Evolutionary conservation across 2,888 invertebrate genomes (phyloP).

Genomic region (Athetis lepigone): DNA sequence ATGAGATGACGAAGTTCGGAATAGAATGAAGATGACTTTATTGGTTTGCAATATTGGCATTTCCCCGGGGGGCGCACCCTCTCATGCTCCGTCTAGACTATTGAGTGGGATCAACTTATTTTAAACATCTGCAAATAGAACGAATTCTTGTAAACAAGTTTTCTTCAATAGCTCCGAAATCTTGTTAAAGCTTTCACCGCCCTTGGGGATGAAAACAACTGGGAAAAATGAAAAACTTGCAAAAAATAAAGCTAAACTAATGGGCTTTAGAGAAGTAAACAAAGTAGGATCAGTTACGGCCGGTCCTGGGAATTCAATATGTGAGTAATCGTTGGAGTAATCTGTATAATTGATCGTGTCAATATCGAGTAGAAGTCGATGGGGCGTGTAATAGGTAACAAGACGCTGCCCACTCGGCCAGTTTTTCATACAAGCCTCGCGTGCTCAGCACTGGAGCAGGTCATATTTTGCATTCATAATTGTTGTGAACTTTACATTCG

Average conservation of each 20-base stretch:
- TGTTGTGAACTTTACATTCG: slow-evolving; percentile 39
- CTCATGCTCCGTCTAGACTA: slow-evolving; percentile 82
- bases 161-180: slow-evolving; percentile 64
- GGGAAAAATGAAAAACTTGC: slow-evolving; percentile 36
- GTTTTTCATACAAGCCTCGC: slow-evolving; percentile 65
- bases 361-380: slow-evolving; percentile 63
- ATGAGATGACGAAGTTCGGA: slow-evolving; percentile 59
- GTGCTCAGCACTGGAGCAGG: slow-evolving; percentile 53
- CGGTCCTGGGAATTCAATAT: slow-evolving; percentile 29
- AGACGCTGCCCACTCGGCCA: slow-evolving; percentile 61
- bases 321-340: slow-evolving; percentile 44
- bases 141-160: slow-evolving; percentile 73
- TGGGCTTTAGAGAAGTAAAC: slow-evolving; percentile 24
- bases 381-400: slow-evolving; percentile 65
- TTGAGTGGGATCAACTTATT: slow-evolving; percentile 77
- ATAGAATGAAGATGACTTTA: slow-evolving; percentile 81
- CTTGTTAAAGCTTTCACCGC: slow-evolving; percentile 68
- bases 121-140: slow-evolving; percentile 72
- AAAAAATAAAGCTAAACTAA: slow-evolving; percentile 28
- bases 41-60: slow-evolving; percentile 81
- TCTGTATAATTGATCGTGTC: slow-evolving; percentile 63
- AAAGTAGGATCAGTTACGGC: slow-evolving; percentile 25
- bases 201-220: slow-evolving; percentile 31
- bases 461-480: slow-evolving; percentile 53
- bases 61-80: slow-evolving; percentile 81